Evolutionary conservation across 2,797 vertebrate genomes (phyloP).

Genomic region (Dendrocincla fuliginosa): DNA sequence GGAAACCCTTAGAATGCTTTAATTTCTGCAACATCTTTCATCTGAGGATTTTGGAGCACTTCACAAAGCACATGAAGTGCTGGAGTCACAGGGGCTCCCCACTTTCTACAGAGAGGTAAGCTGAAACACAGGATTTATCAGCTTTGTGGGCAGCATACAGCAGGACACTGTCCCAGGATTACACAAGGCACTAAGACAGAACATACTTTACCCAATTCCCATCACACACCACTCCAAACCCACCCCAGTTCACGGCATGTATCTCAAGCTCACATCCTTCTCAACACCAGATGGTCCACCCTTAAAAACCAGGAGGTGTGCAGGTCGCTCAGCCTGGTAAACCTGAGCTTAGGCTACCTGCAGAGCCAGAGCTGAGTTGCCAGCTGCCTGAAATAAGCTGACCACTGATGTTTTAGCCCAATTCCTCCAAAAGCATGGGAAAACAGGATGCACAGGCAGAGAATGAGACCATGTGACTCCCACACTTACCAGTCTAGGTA

Average conservation of each 20-base stretch:
- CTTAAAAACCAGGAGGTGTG: not conserved
- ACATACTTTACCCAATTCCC: not conserved
- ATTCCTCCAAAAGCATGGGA: not conserved
- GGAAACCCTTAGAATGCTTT: not conserved
- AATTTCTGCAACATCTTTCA: not conserved
- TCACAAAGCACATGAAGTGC: not conserved
- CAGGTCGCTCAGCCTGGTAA: not conserved
- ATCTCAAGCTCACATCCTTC: not conserved
- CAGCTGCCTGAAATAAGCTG: not conserved
- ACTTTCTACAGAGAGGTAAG: not conserved
- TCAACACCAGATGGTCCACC: not conserved
- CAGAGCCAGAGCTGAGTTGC: not conserved
- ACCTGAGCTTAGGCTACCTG: fast-evolving
- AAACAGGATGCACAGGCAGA: not conserved
- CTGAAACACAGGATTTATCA: not conserved
- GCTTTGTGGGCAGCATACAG: not conserved
- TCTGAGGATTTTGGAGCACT: fast-evolving
- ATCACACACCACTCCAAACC: not conserved
- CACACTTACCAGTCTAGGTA: not conserved
- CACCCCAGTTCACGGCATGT: not conserved
- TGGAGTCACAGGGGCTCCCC: not conserved
- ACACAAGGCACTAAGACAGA: not conserved
- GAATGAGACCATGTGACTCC: not conserved
- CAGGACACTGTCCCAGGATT: not conserved
- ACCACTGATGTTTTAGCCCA: not conserved